Percentiles rank a stretch among this genome's conserved stretches.
These are phyloP conservation scores for Morus bassanus DNA, from an alignment of 2,797 vertebrate genomes.

Conservation along the genomic window DNA sequence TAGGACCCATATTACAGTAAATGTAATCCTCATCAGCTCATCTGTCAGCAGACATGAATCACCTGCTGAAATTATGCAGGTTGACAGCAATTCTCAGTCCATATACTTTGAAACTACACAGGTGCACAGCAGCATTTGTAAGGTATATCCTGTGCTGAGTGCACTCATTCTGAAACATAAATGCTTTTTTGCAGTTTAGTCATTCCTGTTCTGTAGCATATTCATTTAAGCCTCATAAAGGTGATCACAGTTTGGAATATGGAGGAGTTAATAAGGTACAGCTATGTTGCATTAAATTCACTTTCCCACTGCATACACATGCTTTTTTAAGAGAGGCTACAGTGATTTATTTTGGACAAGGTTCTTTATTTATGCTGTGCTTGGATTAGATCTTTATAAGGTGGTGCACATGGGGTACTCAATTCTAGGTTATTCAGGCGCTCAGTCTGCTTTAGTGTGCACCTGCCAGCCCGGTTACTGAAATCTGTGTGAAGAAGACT, in stretches of 20 bases:
- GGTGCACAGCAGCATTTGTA: neutral
- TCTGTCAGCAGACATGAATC: neutral
- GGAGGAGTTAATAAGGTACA: neutral
- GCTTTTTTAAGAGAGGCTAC: neutral
- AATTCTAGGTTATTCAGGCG: neutral
- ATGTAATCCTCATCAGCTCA: neutral
- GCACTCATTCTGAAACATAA: neutral
- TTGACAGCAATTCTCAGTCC: neutral
- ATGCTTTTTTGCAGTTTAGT: neutral
- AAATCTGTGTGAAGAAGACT: neutral
- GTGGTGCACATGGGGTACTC: neutral
- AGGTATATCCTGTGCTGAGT: neutral
- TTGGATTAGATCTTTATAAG: neutral
- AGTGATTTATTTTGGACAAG: neutral
- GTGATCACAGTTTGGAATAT: neutral
- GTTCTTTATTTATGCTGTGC: neutral
- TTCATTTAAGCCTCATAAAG: neutral
- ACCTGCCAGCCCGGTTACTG: neutral
- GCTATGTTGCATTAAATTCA: accelerated
- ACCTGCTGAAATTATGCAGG: neutral
- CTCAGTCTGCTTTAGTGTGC: neutral
- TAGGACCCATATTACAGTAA: neutral
- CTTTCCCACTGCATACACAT: neutral
- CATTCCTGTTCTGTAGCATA: neutral
- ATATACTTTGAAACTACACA: neutral